Evolutionary conservation across 2,888 invertebrate species (phyloP).

Genomic region (Rhamphomyia laevipes): DNA sequence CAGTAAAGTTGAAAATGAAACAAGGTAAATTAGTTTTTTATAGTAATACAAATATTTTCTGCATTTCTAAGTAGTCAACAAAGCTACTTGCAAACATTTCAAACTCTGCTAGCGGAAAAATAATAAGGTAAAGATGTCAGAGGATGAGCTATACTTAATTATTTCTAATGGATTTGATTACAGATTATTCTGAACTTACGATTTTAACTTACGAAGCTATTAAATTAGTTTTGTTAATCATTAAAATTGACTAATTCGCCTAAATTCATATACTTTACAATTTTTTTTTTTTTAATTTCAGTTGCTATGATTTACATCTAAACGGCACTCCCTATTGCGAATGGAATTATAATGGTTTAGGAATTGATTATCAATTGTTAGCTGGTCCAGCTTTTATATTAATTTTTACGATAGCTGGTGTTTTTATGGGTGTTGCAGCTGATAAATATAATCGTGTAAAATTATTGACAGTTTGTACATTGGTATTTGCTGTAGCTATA

Average conservation of each 20-base stretch:
- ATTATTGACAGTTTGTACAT: conserved; percentile 62
- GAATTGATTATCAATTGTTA: conserved; percentile 81
- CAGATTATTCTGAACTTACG: too few species aligned
- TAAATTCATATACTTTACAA: not conserved
- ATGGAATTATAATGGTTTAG: conserved; percentile 88
- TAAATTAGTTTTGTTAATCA: too few species aligned
- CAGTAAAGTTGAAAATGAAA: conserved; percentile 43
- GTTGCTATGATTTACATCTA: conserved; percentile 50
- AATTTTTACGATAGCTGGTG: conserved; percentile 79
- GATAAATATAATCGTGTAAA: conserved; percentile 66
- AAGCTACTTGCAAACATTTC: too few species aligned
- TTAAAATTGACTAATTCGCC: too few species aligned
- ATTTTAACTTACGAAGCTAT: too few species aligned
- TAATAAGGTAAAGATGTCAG: too few species aligned
- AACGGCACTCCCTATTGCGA: conserved; percentile 73
- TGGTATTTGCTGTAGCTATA: conserved; percentile 72
- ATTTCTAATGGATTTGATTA: too few species aligned
- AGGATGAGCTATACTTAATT: too few species aligned
- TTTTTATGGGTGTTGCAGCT: conserved; percentile 71
- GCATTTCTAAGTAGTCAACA: too few species aligned
- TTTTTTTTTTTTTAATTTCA: conserved; percentile 28
- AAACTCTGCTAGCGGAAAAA: too few species aligned
- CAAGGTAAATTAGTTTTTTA: conserved; percentile 32
- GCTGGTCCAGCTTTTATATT: conserved; percentile 90
- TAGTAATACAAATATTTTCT: not conserved